These are phyloP conservation scores for Trichosurus vulpecula DNA, from an alignment of 2,797 vertebrate species.

Conservation along the genomic window DNA sequence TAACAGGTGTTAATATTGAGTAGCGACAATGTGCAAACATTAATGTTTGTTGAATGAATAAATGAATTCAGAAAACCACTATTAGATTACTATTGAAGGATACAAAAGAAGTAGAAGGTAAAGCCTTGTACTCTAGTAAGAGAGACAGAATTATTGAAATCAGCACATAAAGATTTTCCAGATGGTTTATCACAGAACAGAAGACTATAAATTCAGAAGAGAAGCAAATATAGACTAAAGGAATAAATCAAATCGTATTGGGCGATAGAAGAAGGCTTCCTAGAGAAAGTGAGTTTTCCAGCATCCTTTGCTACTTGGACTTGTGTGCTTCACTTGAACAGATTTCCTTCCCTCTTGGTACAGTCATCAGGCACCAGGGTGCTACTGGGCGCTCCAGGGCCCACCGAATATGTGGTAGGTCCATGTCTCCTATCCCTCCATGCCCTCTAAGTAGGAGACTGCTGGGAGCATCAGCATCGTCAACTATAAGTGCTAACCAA, in stretches of 20 bases:
- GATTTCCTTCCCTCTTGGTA: background rate
- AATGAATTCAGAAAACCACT: background rate
- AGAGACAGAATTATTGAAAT: slow-evolving; percentile 38
- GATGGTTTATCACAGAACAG: slow-evolving; percentile 20
- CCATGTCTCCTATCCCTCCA: background rate
- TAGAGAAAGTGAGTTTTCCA: slow-evolving; percentile 22
- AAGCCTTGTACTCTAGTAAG: slow-evolving; percentile 10
- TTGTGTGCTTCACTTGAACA: background rate
- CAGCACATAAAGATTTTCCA: slow-evolving; percentile 7
- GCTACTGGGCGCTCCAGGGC: background rate
- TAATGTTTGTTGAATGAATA: background rate
- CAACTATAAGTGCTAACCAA: background rate
- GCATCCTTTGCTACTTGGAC: background rate
- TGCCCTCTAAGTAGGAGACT: background rate
- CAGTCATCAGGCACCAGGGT: background rate
- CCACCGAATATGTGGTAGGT: background rate
- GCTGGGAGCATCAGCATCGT: background rate
- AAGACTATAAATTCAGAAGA: slow-evolving; percentile 26
- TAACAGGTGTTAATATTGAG: background rate
- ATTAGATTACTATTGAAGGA: slow-evolving; percentile 24
- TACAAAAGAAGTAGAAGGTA: slow-evolving; percentile 1
- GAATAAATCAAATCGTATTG: background rate
- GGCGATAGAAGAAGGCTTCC: background rate
- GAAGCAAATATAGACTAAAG: slow-evolving; percentile 7
- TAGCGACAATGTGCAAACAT: background rate